Evolutionary conservation across 1,140 invertebrate species (phyloP).

Genomic region (Lepidotrigona ventralis): DNA sequence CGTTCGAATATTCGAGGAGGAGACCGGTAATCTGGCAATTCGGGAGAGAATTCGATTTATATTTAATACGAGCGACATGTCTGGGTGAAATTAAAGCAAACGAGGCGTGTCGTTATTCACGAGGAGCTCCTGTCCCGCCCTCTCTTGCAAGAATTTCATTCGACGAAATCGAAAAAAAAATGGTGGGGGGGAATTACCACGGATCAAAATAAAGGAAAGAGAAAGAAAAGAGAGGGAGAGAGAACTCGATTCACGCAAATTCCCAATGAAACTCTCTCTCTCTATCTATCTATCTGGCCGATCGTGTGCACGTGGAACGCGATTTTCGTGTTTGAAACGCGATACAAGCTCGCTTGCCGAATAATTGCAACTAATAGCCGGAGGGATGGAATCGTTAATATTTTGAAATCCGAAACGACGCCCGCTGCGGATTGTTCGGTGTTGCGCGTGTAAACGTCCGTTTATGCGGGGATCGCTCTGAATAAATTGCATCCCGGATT

Average conservation of each 20-base stretch:
- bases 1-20: conserved; percentile 37
- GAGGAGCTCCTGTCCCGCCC: conserved; percentile 46
- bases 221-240: background rate
- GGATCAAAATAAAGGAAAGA: background rate
- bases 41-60: conserved; percentile 61
- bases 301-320: background rate
- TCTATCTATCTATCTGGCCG: background rate
- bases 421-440: conserved; percentile 32
- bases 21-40: conserved; percentile 45
- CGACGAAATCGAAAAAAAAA: conserved; percentile 38
- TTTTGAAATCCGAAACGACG: conserved; percentile 48
- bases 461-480: conserved; percentile 30
- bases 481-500: conserved; percentile 52
- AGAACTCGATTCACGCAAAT: background rate
- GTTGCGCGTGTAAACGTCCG: conserved; percentile 42
- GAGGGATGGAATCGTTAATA: conserved; percentile 42
- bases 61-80: conserved; percentile 60
- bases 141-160: conserved; percentile 45
- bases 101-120: conserved; percentile 58
- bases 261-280: background rate
- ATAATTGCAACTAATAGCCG: conserved; percentile 48
- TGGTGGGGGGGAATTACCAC: background rate
- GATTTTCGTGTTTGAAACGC: conserved; percentile 36
- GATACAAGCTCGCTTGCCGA: conserved; percentile 7
- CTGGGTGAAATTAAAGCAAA: conserved; percentile 62